Evolutionary conservation across 2,113 vertebrate genomes (phyloP).

Genomic region (Campylomormyrus tamandua): DNA sequence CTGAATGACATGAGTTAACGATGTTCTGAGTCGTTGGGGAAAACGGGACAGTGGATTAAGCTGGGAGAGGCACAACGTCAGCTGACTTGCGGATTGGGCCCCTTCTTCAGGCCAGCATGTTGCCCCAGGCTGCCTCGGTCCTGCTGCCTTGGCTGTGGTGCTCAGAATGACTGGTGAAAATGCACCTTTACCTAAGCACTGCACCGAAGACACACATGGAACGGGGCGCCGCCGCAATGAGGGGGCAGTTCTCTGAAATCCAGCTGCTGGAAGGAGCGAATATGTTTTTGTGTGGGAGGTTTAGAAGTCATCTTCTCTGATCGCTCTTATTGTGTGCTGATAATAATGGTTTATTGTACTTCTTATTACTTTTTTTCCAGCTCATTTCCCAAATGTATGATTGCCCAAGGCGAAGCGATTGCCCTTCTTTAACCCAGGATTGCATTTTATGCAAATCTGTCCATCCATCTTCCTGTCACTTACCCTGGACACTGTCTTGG

Average conservation of each 20-base stretch:
- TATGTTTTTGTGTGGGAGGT: not conserved
- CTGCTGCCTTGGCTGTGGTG: not conserved
- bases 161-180: not conserved
- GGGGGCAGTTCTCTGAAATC: not conserved
- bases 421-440: not conserved
- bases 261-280: not conserved
- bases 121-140: not conserved
- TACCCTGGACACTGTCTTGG: not conserved
- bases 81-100: not conserved
- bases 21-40: not conserved
- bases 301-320: not conserved
- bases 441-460: constrained; percentile 1
- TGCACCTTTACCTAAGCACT: not conserved
- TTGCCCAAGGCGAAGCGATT: constrained; percentile 2
- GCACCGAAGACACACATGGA: not conserved
- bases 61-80: not conserved
- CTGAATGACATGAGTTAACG: not conserved
- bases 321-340: not conserved
- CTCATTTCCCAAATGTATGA: constrained; percentile 2
- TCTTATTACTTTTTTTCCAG: constrained; percentile 11
- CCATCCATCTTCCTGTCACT: not conserved
- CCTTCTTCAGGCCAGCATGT: not conserved
- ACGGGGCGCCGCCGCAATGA: not conserved
- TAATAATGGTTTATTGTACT: constrained; percentile 16
- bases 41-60: not conserved